Conservation (phyloP, 2,113 vertebrate genomes). For the Labrus mixtus region DNA sequence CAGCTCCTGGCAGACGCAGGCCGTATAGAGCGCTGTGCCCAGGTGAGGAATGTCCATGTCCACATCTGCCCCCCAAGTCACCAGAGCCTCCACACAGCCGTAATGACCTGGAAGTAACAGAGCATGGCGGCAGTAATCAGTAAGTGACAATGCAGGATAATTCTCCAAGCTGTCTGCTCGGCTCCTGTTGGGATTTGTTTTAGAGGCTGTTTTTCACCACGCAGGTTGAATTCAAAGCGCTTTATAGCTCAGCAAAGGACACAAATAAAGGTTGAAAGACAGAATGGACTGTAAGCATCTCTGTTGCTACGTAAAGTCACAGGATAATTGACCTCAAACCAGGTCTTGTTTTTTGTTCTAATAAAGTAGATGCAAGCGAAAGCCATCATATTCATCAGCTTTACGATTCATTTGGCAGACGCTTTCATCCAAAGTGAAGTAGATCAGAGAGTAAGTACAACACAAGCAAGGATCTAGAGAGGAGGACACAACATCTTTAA, state of each 20-base stretch:
- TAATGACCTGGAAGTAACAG: constrained; percentile 88
- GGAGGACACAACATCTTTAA: no score
- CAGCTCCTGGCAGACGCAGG: constrained; percentile 90
- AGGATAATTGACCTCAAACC: neutral
- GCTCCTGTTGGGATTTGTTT: constrained; percentile 47
- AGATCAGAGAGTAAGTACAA: no score
- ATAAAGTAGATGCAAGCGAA: neutral
- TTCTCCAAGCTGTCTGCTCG: constrained; percentile 55
- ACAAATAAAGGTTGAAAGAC: constrained; percentile 18
- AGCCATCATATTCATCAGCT: no score
- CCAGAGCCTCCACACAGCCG: constrained; percentile 90
- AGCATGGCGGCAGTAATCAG: constrained; percentile 57
- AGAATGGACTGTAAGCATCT: neutral
- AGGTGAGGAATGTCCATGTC: constrained; percentile 93
- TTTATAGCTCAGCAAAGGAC: constrained; percentile 35
- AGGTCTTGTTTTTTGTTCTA: neutral
- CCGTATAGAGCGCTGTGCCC: constrained; percentile 94
- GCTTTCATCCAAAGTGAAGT: no score
- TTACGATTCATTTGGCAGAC: no score
- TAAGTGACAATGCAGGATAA: constrained; percentile 58
- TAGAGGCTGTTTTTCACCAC: constrained; percentile 33
- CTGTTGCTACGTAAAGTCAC: no score
- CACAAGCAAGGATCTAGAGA: no score
- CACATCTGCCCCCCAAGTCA: constrained; percentile 93
- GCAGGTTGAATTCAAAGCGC: constrained; percentile 1